Percentiles rank a stretch among this genome's conserved stretches.
Conservation (phyloP, 2,113 vertebrate genomes). For the Thermophis baileyi region DNA sequence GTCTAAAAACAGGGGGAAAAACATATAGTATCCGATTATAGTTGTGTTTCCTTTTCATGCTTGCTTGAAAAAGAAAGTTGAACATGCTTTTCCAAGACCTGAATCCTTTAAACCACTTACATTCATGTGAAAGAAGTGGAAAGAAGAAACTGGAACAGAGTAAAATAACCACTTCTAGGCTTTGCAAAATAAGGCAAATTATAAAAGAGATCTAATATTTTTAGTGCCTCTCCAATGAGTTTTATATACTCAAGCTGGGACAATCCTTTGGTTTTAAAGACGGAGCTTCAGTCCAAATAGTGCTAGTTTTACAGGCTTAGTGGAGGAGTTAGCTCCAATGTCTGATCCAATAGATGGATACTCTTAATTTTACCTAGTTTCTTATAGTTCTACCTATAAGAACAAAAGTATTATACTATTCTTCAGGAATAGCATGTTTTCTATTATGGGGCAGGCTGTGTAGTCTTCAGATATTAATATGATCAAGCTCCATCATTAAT, state of each 20-base stretch:
- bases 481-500: not conserved
- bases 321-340: not conserved
- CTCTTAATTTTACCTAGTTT: not conserved
- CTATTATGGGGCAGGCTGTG: not conserved
- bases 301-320: not conserved
- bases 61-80: conserved; percentile 4
- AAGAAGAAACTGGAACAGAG: not conserved
- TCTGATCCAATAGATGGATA: not conserved
- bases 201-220: not conserved
- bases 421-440: not conserved
- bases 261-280: not conserved
- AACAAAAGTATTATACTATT: not conserved
- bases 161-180: not conserved
- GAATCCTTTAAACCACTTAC: not conserved
- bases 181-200: not conserved
- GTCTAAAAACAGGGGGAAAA: not conserved
- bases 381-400: not conserved
- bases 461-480: not conserved
- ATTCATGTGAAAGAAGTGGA: not conserved
- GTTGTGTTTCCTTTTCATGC: not conserved
- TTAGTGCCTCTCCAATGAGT: not conserved
- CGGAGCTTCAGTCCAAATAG: not conserved
- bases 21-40: not conserved
- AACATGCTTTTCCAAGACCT: not conserved
- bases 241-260: not conserved